These are phyloP conservation scores for Drosophila sp. DNA, from an alignment of 1,140 invertebrate genomes.

Conservation along the genomic window DNA sequence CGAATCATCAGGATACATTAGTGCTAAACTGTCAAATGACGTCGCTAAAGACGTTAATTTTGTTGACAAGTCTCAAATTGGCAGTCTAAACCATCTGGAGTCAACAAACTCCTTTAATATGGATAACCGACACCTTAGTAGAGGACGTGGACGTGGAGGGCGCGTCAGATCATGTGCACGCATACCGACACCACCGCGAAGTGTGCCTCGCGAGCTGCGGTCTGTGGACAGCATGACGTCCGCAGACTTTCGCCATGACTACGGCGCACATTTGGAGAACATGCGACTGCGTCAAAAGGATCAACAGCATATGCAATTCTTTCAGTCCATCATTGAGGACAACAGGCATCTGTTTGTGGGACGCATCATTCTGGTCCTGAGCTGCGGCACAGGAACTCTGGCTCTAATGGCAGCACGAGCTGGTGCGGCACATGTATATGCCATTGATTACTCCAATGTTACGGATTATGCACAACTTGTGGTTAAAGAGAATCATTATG, in stretches of 20 bases:
- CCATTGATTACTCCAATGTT: conserved; percentile 97
- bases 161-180: not conserved
- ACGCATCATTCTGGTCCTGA: conserved; percentile 97
- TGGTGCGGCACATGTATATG: conserved; percentile 97
- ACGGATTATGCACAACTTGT: conserved; percentile 96
- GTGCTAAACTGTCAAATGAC: no score
- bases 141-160: not conserved
- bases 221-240: conserved; percentile 63
- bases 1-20: no score
- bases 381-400: conserved; percentile 98
- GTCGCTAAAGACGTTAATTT: no score
- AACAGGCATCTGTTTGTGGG: conserved; percentile 98
- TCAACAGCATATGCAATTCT: conserved; percentile 97
- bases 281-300: conserved; percentile 99
- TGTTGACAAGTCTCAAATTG: no score
- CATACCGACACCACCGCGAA: conserved; percentile 25
- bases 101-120: no score
- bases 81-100: not conserved
- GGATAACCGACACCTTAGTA: not conserved
- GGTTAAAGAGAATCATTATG: conserved; percentile 89
- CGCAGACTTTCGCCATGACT: conserved; percentile 56
- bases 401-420: conserved; percentile 99
- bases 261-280: conserved; percentile 97
- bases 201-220: conserved; percentile 43
- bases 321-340: conserved; percentile 98